Conservation (phyloP, 2,797 vertebrate genomes). For the Rhynchonycteris naso region DNA sequence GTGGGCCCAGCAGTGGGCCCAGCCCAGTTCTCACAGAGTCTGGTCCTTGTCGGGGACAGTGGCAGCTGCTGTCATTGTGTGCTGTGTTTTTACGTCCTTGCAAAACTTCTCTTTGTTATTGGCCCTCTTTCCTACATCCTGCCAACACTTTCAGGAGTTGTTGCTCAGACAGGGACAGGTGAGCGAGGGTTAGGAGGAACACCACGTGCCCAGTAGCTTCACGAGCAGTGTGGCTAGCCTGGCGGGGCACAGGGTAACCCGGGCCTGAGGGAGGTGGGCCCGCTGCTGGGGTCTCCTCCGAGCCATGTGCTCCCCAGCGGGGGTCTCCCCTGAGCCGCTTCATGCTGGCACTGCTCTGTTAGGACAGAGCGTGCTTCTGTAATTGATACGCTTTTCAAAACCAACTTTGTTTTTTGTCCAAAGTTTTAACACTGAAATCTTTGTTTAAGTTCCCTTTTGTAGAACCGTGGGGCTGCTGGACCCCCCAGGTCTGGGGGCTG, state of each 20-base stretch:
- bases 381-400: too few relatives aligned
- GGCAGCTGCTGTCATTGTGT: accelerated
- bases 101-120: accelerated
- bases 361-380: not conserved
- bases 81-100: too few relatives aligned
- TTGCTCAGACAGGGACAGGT: accelerated
- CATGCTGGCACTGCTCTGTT: accelerated
- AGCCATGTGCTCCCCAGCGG: too few relatives aligned
- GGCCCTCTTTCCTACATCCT: accelerated
- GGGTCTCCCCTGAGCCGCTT: accelerated
- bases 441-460: conserved; percentile 87
- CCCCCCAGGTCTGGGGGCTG: conserved; percentile 64
- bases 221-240: accelerated
- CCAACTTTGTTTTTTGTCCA: not conserved
- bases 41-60: accelerated
- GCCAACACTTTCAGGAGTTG: accelerated
- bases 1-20: not conserved
- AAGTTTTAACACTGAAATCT: not conserved
- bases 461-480: conserved; percentile 80
- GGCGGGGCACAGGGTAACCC: not conserved
- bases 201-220: not conserved
- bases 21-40: not conserved
- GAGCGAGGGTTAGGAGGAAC: not conserved
- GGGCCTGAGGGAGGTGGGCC: not conserved
- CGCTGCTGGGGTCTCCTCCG: accelerated